phyloP scores from a whole-genome alignment of 2,797 vertebrate genomes.

The Dryobates pubescens region DNA sequence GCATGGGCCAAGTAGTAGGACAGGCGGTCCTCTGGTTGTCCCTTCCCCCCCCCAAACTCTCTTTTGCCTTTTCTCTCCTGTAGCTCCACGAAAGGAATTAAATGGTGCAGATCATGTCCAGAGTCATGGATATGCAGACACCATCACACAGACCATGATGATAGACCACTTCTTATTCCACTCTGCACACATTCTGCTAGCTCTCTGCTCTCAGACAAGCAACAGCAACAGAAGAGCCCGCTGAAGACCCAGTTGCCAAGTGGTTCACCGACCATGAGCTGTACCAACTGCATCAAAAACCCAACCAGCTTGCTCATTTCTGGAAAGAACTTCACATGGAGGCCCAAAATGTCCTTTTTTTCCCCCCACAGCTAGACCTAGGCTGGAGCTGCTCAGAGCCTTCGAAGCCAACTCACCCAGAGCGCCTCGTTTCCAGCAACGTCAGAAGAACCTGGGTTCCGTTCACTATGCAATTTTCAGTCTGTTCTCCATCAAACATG shows the following conservation, averaged over 20 bases:
- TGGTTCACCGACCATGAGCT: neutral
- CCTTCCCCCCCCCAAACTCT: neutral
- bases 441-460: conserved; percentile 96
- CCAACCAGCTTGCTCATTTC: neutral
- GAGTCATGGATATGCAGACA: too few relatives aligned
- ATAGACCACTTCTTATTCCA: neutral
- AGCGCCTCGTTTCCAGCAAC: conserved; percentile 91
- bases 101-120: neutral
- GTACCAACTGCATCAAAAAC: neutral
- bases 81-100: neutral
- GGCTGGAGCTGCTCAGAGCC: neutral
- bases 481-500: conserved; percentile 92
- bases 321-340: neutral
- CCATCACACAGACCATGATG: neutral
- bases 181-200: neutral
- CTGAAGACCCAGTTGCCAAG: rapidly evolving
- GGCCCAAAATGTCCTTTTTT: neutral
- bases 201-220: rapidly evolving
- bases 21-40: too few relatives aligned
- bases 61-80: neutral
- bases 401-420: conserved; percentile 82
- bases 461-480: conserved; percentile 91
- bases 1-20: too few relatives aligned
- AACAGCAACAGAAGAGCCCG: neutral
- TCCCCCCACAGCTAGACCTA: too few relatives aligned